Evolutionary conservation across 2,888 invertebrate genomes (phyloP).

Genomic region (Lithophane socia): DNA sequence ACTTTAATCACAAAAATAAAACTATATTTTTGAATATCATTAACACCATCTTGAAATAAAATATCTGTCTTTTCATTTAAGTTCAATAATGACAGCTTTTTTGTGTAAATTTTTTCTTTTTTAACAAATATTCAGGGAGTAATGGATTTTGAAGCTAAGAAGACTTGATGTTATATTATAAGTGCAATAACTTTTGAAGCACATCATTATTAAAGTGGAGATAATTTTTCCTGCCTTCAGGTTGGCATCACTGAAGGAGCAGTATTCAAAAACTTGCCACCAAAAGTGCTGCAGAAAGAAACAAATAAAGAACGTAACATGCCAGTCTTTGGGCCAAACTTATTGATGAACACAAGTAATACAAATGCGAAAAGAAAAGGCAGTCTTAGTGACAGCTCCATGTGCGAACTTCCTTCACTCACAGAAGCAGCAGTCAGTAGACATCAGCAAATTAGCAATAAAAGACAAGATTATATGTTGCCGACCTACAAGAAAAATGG

Average conservation of each 20-base stretch:
- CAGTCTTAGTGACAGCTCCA: conserved; percentile 86
- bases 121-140: conserved; percentile 82
- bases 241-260: conserved; percentile 90
- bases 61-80: conserved; percentile 58
- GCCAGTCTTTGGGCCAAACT: conserved; percentile 78
- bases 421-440: conserved; percentile 76
- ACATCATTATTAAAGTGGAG: conserved; percentile 90
- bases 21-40: conserved; percentile 41
- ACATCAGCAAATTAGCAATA: conserved; percentile 75
- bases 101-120: conserved; percentile 71
- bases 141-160: conserved; percentile 87
- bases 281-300: conserved; percentile 86
- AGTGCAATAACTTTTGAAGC: conserved; percentile 85
- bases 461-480: conserved; percentile 72
- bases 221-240: conserved; percentile 91
- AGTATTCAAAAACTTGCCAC: conserved; percentile 87
- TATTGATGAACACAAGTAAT: conserved; percentile 71
- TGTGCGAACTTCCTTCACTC: conserved; percentile 79
- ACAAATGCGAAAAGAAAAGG: conserved; percentile 76
- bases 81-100: conserved; percentile 61
- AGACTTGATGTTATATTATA: conserved; percentile 84
- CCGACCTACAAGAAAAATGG: conserved; percentile 74
- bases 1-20: conserved; percentile 32
- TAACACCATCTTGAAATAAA: conserved; percentile 55
- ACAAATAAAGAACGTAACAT: conserved; percentile 78